A percentile compares a stretch with the other conserved stretches of the same genome.
phyloP scores from a whole-genome alignment of 2,888 invertebrate species.

The Lapara coniferarum region DNA sequence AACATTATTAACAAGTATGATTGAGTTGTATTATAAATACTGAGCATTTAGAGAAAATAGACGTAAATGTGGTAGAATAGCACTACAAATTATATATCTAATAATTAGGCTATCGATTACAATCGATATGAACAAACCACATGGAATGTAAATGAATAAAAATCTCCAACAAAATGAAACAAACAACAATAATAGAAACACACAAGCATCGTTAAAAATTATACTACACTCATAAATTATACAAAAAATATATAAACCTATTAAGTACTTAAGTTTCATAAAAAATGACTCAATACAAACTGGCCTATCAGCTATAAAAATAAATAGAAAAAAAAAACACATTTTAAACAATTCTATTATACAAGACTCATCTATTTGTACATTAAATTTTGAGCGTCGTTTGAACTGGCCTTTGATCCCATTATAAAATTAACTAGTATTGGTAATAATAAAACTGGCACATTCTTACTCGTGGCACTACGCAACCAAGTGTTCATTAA shows the following conservation, averaged over 20 bases:
- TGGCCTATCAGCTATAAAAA: conserved; percentile 74
- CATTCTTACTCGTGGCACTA: conserved; percentile 48
- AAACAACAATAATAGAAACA: conserved; percentile 28
- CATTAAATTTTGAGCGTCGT: conserved; percentile 78
- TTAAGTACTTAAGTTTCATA: conserved; percentile 29
- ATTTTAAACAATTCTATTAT: conserved; percentile 30
- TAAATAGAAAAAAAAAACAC: conserved; percentile 69
- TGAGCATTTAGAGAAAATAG: conserved; percentile 12
- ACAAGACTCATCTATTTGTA: conserved; percentile 63
- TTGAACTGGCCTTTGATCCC: conserved; percentile 78
- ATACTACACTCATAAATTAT: conserved; percentile 25
- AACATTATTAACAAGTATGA: too few species aligned
- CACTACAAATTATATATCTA: background rate
- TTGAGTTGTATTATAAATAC: too few species aligned
- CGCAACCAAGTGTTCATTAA: conserved; percentile 21
- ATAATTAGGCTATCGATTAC: conserved; percentile 8
- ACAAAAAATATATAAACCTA: conserved; percentile 26
- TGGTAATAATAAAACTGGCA: conserved; percentile 64
- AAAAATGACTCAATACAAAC: conserved; percentile 78
- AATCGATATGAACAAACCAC: conserved; percentile 22
- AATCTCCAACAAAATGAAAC: conserved; percentile 28
- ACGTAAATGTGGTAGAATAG: background rate
- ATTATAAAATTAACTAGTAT: conserved; percentile 59
- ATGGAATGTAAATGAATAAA: conserved; percentile 27
- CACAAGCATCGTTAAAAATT: conserved; percentile 25